phyloP scores from a whole-genome alignment of 2,888 invertebrate genomes.

The Agrotis segetum region DNA sequence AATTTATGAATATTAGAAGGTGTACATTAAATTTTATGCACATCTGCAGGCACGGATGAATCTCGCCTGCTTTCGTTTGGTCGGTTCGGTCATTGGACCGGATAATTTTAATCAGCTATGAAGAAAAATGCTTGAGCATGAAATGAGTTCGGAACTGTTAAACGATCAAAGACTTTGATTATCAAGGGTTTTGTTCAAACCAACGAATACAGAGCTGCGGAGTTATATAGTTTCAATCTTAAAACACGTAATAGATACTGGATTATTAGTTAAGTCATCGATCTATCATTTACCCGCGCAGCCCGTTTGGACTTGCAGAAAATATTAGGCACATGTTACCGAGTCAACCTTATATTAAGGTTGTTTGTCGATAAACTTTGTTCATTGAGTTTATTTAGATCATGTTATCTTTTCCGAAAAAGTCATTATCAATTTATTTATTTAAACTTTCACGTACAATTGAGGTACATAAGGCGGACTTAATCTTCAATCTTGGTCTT shows the following conservation, averaged over 20 bases:
- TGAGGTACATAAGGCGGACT: no score
- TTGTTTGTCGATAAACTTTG: neutral
- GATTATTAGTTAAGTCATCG: neutral
- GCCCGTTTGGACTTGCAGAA: no score
- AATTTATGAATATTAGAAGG: constrained; percentile 80
- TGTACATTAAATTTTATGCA: constrained; percentile 65
- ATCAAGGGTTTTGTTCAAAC: constrained; percentile 69
- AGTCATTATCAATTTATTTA: no score
- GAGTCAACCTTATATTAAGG: neutral
- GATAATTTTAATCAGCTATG: constrained; percentile 83
- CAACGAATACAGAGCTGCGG: constrained; percentile 58
- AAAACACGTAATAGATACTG: constrained; percentile 1
- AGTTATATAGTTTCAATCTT: constrained; percentile 49
- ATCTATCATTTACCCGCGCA: no score
- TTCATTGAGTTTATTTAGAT: neutral
- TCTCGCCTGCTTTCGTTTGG: constrained; percentile 72
- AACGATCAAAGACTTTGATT: constrained; percentile 81
- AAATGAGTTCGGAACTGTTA: constrained; percentile 83
- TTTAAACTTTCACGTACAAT: no score
- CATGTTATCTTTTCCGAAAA: neutral
- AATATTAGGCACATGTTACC: no score
- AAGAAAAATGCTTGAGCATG: constrained; percentile 79
- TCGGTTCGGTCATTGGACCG: constrained; percentile 75
- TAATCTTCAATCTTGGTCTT: neutral
- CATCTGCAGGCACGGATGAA: constrained; percentile 57